phyloP scores from a whole-genome alignment of 2,888 invertebrate species.

The Cantharis lateralis region DNA sequence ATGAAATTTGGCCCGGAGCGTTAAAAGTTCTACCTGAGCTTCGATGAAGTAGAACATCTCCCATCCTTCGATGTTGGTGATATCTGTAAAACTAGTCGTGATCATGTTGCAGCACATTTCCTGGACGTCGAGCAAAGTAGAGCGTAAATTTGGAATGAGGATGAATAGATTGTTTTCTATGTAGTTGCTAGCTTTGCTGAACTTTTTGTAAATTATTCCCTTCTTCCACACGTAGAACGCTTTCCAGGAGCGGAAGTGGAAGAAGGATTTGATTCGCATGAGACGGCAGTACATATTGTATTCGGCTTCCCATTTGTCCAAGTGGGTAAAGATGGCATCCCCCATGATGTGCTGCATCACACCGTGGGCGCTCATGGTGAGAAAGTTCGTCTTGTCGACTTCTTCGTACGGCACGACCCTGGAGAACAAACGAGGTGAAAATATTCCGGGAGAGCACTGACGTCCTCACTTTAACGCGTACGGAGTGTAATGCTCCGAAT shows the following conservation, averaged over 20 bases:
- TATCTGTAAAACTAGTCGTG: slow-evolving; percentile 66
- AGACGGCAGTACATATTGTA: slow-evolving; percentile 79
- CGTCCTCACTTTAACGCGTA: slow-evolving; percentile 69
- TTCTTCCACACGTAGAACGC: slow-evolving; percentile 82
- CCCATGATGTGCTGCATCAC: slow-evolving; percentile 75
- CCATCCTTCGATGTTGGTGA: slow-evolving; percentile 57
- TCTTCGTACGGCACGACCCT: slow-evolving; percentile 77
- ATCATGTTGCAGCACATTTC: slow-evolving; percentile 69
- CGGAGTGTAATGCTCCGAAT: slow-evolving; percentile 74
- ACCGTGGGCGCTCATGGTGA: slow-evolving; percentile 82
- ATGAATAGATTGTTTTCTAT: slow-evolving; percentile 74
- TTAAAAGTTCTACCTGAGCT: no score
- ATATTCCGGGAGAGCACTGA: background rate
- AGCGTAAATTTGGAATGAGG: slow-evolving; percentile 71
- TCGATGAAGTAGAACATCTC: slow-evolving; percentile 73
- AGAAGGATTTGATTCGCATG: slow-evolving; percentile 74
- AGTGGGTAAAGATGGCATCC: slow-evolving; percentile 78
- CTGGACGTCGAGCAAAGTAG: slow-evolving; percentile 73
- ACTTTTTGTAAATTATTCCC: slow-evolving; percentile 69
- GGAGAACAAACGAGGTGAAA: slow-evolving; percentile 35
- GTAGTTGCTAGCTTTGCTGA: slow-evolving; percentile 61
- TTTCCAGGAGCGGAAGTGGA: slow-evolving; percentile 74
- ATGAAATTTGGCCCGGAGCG: no score
- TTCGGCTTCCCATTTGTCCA: slow-evolving; percentile 81
- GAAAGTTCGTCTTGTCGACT: slow-evolving; percentile 71